Evolutionary conservation across 1,140 invertebrate genomes (phyloP).

Genomic region (Drosophila suzukii): DNA sequence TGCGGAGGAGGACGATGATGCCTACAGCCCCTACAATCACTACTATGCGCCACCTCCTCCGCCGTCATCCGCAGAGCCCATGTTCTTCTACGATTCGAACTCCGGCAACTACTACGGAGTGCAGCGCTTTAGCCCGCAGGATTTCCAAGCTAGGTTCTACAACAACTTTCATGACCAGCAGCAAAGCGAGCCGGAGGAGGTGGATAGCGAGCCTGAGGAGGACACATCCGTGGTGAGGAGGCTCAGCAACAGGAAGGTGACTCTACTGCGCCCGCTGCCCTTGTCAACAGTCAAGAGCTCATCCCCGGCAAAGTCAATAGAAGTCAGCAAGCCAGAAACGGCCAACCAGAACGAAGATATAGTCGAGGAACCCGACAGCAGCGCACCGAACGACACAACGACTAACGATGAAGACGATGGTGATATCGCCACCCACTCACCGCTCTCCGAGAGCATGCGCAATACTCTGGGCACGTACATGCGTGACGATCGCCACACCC

Average conservation of each 20-base stretch:
- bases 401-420: constrained; percentile 17
- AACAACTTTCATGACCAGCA: constrained; percentile 14
- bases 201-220: constrained; percentile 3
- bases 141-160: constrained; percentile 43
- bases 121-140: constrained; percentile 46
- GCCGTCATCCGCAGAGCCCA: constrained; percentile 23
- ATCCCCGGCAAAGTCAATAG: not conserved
- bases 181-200: not conserved
- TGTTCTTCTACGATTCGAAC: constrained; percentile 63
- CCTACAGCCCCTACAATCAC: constrained; percentile 47
- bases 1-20: constrained; percentile 44
- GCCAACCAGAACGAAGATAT: constrained; percentile 22
- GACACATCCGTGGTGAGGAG: constrained; percentile 19
- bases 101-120: constrained; percentile 62
- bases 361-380: constrained; percentile 2
- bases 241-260: constrained; percentile 39
- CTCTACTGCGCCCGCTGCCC: constrained; percentile 48
- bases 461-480: constrained; percentile 63
- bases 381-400: constrained; percentile 9
- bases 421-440: constrained; percentile 6
- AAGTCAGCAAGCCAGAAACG: constrained; percentile 9
- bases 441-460: constrained; percentile 61
- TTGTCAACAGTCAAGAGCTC: constrained; percentile 11
- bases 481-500: constrained; percentile 62
- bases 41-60: constrained; percentile 16